Evolutionary conservation across 2,888 invertebrate genomes (phyloP).

Genomic region (Molanna angustata): DNA sequence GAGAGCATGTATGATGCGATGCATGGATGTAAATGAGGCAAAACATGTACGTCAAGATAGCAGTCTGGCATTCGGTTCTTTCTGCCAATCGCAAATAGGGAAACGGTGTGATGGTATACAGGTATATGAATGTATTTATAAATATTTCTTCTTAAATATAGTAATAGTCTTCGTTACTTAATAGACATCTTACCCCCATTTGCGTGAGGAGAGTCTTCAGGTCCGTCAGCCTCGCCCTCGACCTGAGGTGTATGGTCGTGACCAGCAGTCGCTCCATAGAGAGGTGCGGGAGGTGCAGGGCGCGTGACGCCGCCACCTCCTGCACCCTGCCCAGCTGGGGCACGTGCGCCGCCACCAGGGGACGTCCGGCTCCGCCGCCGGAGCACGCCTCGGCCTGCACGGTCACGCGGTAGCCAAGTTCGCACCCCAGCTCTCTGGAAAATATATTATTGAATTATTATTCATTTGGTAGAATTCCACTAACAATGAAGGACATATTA

Average conservation of each 20-base stretch:
- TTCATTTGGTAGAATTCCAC: too few species aligned
- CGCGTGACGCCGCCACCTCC: conserved; percentile 64
- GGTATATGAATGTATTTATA: too few species aligned
- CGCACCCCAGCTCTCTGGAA: conserved; percentile 70
- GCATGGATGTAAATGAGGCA: too few species aligned
- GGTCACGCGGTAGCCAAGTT: conserved; percentile 83
- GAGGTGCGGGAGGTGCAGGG: conserved; percentile 81
- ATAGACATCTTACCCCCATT: conserved; percentile 54
- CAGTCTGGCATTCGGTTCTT: too few species aligned
- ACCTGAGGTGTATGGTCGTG: conserved; percentile 92
- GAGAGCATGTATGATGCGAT: too few species aligned
- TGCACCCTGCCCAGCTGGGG: conserved; percentile 56
- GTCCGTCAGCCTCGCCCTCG: conserved; percentile 78
- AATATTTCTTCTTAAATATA: too few species aligned
- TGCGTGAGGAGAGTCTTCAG: conserved; percentile 74
- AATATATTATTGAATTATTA: too few species aligned
- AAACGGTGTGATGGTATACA: too few species aligned
- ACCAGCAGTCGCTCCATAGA: conserved; percentile 93
- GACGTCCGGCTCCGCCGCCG: conserved; percentile 66
- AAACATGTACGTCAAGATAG: too few species aligned
- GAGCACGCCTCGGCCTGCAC: conserved; percentile 81
- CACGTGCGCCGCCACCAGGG: conserved; percentile 69
- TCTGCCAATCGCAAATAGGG: too few species aligned
- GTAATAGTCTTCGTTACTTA: too few species aligned
- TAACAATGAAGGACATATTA: too few species aligned